Percentiles rank a stretch among this genome's conserved stretches.
Conservation (phyloP, 1,140 invertebrate genomes). For the Sinonovacula constricta region DNA sequence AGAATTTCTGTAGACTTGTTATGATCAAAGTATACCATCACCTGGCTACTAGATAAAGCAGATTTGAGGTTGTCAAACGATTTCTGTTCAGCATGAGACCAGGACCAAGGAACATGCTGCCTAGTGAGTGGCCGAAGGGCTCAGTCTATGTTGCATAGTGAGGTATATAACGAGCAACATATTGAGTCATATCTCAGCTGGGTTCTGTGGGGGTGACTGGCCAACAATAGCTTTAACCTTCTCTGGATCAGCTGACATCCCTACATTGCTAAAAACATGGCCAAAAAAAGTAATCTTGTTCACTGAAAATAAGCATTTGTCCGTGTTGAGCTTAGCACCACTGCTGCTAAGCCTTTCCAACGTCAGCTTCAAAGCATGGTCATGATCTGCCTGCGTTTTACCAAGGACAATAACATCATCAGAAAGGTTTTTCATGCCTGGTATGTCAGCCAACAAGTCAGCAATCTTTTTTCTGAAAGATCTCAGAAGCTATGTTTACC, state of each 20-base stretch:
- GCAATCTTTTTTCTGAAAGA: too few species aligned
- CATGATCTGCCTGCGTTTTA: too few species aligned
- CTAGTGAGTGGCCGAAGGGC: conserved; percentile 40
- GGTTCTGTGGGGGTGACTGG: too few species aligned
- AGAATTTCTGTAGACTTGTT: conserved; percentile 26
- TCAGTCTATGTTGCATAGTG: conserved; percentile 30
- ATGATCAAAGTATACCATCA: too few species aligned
- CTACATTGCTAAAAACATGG: conserved; percentile 31
- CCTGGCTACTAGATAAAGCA: conserved; percentile 23
- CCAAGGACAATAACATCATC: conserved; percentile 52
- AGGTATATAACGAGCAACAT: conserved; percentile 41
- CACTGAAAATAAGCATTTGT: conserved; percentile 45
- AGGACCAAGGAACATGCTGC: conserved; percentile 25
- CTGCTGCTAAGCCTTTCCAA: conserved; percentile 10
- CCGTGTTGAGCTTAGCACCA: conserved; percentile 52
- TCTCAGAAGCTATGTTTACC: too few species aligned
- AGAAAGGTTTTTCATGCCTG: conserved; percentile 42
- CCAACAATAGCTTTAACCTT: too few species aligned
- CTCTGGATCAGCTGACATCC: too few species aligned
- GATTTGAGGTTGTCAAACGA: conserved; percentile 18
- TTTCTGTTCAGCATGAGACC: conserved; percentile 27
- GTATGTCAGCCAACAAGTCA: too few species aligned
- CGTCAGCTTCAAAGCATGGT: too few species aligned
- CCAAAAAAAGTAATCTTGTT: too few species aligned
- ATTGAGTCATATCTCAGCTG: too few species aligned